A percentile compares a stretch with the other conserved stretches of the same genome.
Evolutionary conservation across 1,140 invertebrate species (phyloP).

Genomic region (Lerema accius): DNA sequence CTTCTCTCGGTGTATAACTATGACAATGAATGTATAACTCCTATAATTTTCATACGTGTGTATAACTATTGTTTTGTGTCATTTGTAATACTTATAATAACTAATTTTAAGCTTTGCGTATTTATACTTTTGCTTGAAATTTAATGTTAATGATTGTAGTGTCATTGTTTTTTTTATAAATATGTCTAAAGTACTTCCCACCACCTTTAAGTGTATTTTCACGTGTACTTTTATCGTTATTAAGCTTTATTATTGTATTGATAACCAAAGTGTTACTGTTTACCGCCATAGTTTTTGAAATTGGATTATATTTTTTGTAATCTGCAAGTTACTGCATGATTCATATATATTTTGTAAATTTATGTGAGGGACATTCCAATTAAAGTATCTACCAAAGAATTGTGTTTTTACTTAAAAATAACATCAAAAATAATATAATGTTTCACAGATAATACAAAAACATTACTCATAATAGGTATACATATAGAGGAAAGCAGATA

Average conservation of each 20-base stretch:
- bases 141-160: conserved; percentile 14
- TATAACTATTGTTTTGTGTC: conserved; percentile 1
- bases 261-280: conserved; percentile 68
- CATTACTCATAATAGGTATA: too few relatives aligned
- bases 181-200: conserved; percentile 43
- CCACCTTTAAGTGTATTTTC: conserved; percentile 42
- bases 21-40: too few relatives aligned
- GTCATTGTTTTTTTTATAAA: conserved; percentile 24
- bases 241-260: conserved; percentile 36
- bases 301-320: conserved; percentile 46
- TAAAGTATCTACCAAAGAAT: conserved; percentile 69
- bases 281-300: conserved; percentile 62
- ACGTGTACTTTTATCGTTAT: conserved; percentile 31
- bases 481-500: too few relatives aligned
- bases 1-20: too few relatives aligned
- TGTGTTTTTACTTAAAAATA: too few relatives aligned
- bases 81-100: conserved; percentile 17
- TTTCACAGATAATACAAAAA: too few relatives aligned
- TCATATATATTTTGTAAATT: conserved; percentile 58
- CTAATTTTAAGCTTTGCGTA: conserved; percentile 30
- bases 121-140: conserved; percentile 24
- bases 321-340: conserved; percentile 32
- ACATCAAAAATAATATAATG: too few relatives aligned
- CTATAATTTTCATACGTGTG: background rate
- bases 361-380: conserved; percentile 75